A percentile compares a stretch with the other conserved stretches of the same genome.
phyloP scores from a whole-genome alignment of 2,888 invertebrate species.

The Pediacus dermestoides region DNA sequence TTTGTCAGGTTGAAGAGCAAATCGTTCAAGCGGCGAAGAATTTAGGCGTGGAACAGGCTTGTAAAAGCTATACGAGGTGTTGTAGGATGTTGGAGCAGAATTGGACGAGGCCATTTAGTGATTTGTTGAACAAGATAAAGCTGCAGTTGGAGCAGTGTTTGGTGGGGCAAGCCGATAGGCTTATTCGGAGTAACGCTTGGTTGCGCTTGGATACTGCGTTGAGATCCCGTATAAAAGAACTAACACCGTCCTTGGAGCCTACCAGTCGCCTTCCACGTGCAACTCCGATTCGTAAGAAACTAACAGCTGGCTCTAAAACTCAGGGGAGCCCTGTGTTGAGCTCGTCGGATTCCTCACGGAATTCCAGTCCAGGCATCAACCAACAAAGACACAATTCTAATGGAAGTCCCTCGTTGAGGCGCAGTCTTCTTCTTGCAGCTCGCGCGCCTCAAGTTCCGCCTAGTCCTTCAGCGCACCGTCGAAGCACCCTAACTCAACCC shows the following conservation, averaged over 20 bases:
- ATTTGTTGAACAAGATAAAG: constrained; percentile 60
- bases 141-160: constrained; percentile 68
- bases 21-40: constrained; percentile 74
- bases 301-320: constrained; percentile 27
- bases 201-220: constrained; percentile 56
- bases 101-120: constrained; percentile 41
- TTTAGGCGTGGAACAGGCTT: constrained; percentile 77
- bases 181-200: constrained; percentile 64
- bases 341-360: constrained; percentile 61
- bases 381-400: constrained; percentile 31
- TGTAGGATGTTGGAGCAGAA: constrained; percentile 43
- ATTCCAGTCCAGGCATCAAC: constrained; percentile 60
- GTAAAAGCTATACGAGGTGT: constrained; percentile 65
- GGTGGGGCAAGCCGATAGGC: constrained; percentile 64
- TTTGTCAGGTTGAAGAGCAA: constrained; percentile 74
- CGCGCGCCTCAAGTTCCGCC: constrained; percentile 53
- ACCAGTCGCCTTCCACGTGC: constrained; percentile 39
- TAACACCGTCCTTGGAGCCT: constrained; percentile 51
- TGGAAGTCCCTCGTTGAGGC: constrained; percentile 50
- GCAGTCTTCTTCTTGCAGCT: constrained; percentile 54
- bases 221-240: constrained; percentile 58
- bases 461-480: constrained; percentile 52
- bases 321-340: constrained; percentile 47
- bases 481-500: constrained; percentile 53
- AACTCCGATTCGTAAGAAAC: constrained; percentile 32